phyloP scores from a whole-genome alignment of 2,888 invertebrate genomes.

The Papilio protenor region DNA sequence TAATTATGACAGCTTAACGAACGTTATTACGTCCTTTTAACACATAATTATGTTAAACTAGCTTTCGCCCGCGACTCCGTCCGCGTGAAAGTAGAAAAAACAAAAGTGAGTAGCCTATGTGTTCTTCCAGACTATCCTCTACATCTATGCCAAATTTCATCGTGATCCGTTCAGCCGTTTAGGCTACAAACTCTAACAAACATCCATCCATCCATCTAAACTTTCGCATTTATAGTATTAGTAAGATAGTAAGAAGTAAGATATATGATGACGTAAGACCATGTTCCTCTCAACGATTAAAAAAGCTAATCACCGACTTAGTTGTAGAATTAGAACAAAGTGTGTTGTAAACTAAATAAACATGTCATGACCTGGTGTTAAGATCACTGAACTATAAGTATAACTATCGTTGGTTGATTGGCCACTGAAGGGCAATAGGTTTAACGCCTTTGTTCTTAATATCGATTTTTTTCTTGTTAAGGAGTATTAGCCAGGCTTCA shows the following conservation, averaged over 20 bases:
- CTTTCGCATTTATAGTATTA: no score
- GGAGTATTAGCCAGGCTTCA: background rate
- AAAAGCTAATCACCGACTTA: background rate
- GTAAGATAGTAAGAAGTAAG: no score
- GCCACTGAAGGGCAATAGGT: background rate
- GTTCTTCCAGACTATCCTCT: no score
- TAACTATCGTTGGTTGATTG: background rate
- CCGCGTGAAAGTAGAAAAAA: no score
- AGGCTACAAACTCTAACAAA: no score
- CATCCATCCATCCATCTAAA: no score
- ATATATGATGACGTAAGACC: background rate
- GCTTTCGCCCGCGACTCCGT: no score
- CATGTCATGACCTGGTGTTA: background rate
- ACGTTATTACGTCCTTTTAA: background rate
- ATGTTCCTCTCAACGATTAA: background rate
- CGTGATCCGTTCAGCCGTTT: no score
- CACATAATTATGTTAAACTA: background rate
- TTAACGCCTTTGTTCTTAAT: background rate
- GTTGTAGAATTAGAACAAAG: conserved; percentile 5
- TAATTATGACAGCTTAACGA: background rate
- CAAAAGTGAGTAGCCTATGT: no score
- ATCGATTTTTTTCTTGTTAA: background rate
- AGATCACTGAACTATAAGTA: background rate
- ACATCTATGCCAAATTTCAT: no score
- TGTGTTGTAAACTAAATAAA: conserved; percentile 2